A percentile compares a stretch with the other conserved stretches of the same genome.
phyloP scores from a whole-genome alignment of 1,140 invertebrate species.

The Caenorhabditis tropicalis region DNA sequence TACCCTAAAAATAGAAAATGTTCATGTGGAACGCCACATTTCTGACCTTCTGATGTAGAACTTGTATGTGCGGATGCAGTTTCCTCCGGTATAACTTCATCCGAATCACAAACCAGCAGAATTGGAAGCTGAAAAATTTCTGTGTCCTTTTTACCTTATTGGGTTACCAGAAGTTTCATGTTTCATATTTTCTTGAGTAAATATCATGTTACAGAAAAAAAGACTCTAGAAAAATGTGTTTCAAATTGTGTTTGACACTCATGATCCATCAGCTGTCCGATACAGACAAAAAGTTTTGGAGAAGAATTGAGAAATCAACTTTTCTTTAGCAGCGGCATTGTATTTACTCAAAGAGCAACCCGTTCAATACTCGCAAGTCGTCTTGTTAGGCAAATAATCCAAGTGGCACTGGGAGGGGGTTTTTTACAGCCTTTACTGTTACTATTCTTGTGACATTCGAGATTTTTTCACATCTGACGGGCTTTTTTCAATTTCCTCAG shows the following conservation, averaged over 20 bases:
- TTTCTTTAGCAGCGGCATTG: not conserved
- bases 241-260: not conserved
- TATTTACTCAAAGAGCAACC: conserved; percentile 38
- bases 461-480: not conserved
- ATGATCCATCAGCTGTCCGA: conserved; percentile 30
- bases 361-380: conserved; percentile 25
- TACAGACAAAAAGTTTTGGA: not conserved
- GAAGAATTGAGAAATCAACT: not conserved
- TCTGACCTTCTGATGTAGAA: conserved; percentile 6
- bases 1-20: conserved; percentile 5
- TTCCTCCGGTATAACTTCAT: not conserved
- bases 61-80: conserved; percentile 4
- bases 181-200: not conserved
- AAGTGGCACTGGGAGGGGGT: conserved; percentile 8
- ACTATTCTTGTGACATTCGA: conserved; percentile 14
- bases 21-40: not conserved
- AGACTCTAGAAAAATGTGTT: conserved; percentile 3
- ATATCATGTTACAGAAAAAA: conserved; percentile 5
- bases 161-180: not conserved
- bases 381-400: conserved; percentile 13
- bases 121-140: conserved; percentile 1
- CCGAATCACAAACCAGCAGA: conserved; percentile 6
- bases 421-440: conserved; percentile 32
- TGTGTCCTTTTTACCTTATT: not conserved
- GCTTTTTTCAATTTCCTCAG: not conserved